A percentile compares a stretch with the other conserved stretches of the same genome.
phyloP scores from a whole-genome alignment of 2,797 vertebrate species.

The Telmatherina bonti region DNA sequence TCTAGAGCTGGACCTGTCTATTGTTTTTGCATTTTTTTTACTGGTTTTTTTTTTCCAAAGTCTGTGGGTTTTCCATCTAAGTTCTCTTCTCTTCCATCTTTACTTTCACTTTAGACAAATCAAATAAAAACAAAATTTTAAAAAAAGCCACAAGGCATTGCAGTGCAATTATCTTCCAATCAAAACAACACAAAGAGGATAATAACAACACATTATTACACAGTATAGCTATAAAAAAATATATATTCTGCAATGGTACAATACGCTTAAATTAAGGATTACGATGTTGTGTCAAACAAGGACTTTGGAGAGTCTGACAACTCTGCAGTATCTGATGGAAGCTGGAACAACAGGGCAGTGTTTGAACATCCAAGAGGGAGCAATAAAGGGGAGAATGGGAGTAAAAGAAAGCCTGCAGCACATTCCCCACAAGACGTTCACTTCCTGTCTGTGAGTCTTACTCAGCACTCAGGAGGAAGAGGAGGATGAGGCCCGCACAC shows the following conservation, averaged over 20 bases:
- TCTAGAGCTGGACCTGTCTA: slow-evolving; percentile 21
- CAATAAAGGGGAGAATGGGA: slow-evolving; percentile 39
- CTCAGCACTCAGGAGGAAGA: slow-evolving; percentile 77
- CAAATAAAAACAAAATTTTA: too few relatives aligned
- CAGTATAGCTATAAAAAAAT: not conserved
- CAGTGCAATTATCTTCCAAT: not conserved
- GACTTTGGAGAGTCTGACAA: slow-evolving; percentile 47
- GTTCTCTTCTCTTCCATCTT: slow-evolving; percentile 35
- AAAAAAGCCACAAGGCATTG: too few relatives aligned
- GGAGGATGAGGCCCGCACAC: slow-evolving; percentile 61
- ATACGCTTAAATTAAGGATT: slow-evolving; percentile 14
- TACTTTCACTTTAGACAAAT: slow-evolving; percentile 24
- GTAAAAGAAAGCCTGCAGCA: slow-evolving; percentile 69
- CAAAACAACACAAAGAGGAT: not conserved
- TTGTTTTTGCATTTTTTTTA: slow-evolving; percentile 59
- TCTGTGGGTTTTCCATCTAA: slow-evolving; percentile 31
- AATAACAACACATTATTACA: not conserved
- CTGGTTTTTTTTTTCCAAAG: slow-evolving; percentile 37
- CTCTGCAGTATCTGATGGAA: slow-evolving; percentile 56
- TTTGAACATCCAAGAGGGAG: slow-evolving; percentile 62
- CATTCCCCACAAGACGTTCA: slow-evolving; percentile 80
- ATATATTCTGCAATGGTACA: not conserved
- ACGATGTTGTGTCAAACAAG: slow-evolving; percentile 39
- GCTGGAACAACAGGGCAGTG: slow-evolving; percentile 74
- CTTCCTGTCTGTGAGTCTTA: slow-evolving; percentile 82